Evolutionary conservation across 2,113 vertebrate genomes (phyloP), one percentile per base, ranked within the genome.

Genomic region (Motacilla tschutschensis): DNA sequence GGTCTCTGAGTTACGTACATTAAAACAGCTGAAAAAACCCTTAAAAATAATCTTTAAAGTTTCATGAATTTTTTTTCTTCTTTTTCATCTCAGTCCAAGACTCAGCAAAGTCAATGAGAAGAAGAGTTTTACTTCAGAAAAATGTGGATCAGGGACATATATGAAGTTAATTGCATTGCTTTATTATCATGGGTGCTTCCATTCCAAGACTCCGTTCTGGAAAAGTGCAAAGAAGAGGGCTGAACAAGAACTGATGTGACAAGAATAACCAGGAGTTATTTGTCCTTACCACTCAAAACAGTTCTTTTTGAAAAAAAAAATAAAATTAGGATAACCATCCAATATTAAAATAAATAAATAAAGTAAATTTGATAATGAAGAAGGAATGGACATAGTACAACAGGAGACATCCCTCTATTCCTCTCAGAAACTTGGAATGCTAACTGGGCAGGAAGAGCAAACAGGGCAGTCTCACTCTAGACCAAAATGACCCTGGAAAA

Each of bases 301-400:
- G 59, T 20, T 91, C 70, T 65, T 79, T 86, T 88, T 69, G 19
- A 96, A 93, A 50, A 89, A 93, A 96, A 93, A 85, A 60, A 74
- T 33, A 33, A 33, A 33, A 33, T 89, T 89, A 94, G 74, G 55
- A 92, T 60, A 87, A 85, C 29, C 84, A 80, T 59, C 55, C 35
- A 40, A 88, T 71, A 88, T 67, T 53, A 5, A 17, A 76, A 64
- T 3, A 22, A 10, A 26, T 26, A 29, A 31, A 22, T 21, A 50
- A 90, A 83, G 3, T 17, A 17, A 43, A 50, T 21, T 17, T 58
- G 28, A 6, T 36, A 50, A 28, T 20, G 35, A 11, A 62, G 54
- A 76, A 73, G 43, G 15, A 91, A 86, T 48, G 57, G 62, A 92
- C 41, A 71, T 33, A 17, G 44, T 84, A 75, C 84, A 95, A 72